These are phyloP conservation scores for Dione vanillae DNA, from an alignment of 2,888 invertebrate genomes.

Conservation along the genomic window DNA sequence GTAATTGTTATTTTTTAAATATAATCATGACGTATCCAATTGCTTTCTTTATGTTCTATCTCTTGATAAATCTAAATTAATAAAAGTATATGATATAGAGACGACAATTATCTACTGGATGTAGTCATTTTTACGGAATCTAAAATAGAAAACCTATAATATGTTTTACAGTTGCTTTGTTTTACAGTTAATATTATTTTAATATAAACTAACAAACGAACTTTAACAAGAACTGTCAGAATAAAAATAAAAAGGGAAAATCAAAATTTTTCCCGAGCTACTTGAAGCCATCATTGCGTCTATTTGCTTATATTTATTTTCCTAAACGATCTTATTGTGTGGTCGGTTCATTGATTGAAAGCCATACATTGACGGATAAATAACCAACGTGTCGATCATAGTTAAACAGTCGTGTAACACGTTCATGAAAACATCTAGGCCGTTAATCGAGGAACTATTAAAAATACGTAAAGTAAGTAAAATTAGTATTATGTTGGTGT, in stretches of 20 bases:
- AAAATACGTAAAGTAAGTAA: too few relatives aligned
- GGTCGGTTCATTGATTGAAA: conserved; percentile 37
- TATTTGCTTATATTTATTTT: conserved; percentile 32
- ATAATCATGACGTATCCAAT: too few relatives aligned
- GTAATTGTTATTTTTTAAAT: too few relatives aligned
- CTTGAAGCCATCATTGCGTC: conserved; percentile 43
- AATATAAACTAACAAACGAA: not conserved
- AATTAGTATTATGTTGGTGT: too few relatives aligned
- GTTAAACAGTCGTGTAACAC: conserved; percentile 20
- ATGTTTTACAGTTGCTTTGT: conserved; percentile 21
- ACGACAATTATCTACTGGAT: too few relatives aligned
- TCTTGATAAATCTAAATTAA: too few relatives aligned
- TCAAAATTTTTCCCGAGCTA: conserved; percentile 32
- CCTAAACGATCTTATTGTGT: conserved; percentile 37
- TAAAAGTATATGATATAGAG: too few relatives aligned
- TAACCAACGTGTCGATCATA: conserved; percentile 33
- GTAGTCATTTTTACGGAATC: too few relatives aligned
- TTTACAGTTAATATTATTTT: not conserved
- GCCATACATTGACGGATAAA: conserved; percentile 30
- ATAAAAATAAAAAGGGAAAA: conserved; percentile 23
- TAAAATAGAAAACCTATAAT: too few relatives aligned
- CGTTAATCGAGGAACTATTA: too few relatives aligned
- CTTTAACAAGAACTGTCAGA: conserved; percentile 17
- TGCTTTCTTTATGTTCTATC: too few relatives aligned
- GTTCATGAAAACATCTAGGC: not conserved